Base-by-base conservation (phyloP, 2,888 invertebrate species). In the Cosmia pyralina region DNA sequence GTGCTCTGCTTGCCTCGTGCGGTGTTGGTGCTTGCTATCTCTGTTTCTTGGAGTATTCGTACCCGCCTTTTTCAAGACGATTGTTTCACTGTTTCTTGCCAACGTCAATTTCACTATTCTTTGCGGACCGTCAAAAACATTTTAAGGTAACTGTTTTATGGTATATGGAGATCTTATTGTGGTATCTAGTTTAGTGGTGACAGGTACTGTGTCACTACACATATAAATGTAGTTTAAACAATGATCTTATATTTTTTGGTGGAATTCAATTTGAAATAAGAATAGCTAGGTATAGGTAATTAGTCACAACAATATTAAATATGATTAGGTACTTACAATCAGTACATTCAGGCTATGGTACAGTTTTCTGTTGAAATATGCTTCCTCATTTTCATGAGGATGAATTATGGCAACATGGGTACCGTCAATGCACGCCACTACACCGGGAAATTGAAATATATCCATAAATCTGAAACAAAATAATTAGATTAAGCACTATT, bases 351-450 rank as follows among this genome's bases (percentile, higher is more conserved):
- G 28, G 17, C 55, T 55, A 55, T 55, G 55, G 15, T 55, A 55
- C 22, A 55, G 3, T 55, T 55, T 55, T 15, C 55, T 22, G 8
- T 55, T 55, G 1, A 55, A 55, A 8, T 55, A 22, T 4, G 22
- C 7, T 55, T 55, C 55, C 22, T 55, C 55, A 28, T 55, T 55
- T 28, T 55, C 55, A 55, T 55, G 55, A 55, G 55, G 55, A 55
- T 15, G 22, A 22, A 55, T 55, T 55, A 55, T 28, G 3, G 55
- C 55, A 55, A 55, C 55, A 15, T 53, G 55, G 15, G 55, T 55
- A 22, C 22, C 22, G 15, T 55, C 55, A 22, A 55, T 55, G 15
- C 55, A 55, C 15, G 22, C 53, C 53, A 53, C n/a, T 6, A 22
- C 55, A 55, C 55, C 55, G 7, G 22, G 53, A 22, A 53, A 53